These are phyloP conservation scores for Melitaea athalia DNA, from an alignment of 2,888 invertebrate genomes.

Conservation along the genomic window DNA sequence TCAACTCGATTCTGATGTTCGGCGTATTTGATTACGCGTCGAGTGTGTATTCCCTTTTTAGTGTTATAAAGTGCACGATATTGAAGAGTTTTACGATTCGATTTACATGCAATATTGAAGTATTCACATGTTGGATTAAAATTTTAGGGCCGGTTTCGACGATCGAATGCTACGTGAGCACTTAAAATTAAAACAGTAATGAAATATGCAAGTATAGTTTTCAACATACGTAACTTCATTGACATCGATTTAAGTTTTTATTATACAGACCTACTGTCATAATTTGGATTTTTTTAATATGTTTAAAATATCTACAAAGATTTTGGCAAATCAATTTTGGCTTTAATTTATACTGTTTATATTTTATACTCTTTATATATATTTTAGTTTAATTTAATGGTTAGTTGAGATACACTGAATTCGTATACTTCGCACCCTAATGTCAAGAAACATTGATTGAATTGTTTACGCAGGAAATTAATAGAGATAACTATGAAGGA, in stretches of 20 bases:
- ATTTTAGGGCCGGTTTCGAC: conserved; percentile 45
- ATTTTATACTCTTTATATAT: background rate
- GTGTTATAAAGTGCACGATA: conserved; percentile 68
- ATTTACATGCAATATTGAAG: conserved; percentile 74
- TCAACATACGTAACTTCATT: background rate
- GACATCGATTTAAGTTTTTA: background rate
- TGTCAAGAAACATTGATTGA: conserved; percentile 49
- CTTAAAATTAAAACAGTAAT: conserved; percentile 19
- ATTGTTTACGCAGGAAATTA: conserved; percentile 66
- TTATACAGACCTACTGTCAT: background rate
- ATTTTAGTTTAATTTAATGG: conserved; percentile 3
- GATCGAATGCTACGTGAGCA: conserved; percentile 14
- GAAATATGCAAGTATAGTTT: conserved; percentile 7
- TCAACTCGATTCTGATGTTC: conserved; percentile 69
- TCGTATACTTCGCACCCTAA: conserved; percentile 31
- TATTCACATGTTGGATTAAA: conserved; percentile 63
- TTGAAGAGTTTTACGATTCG: conserved; percentile 69
- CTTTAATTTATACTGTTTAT: background rate
- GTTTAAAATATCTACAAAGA: background rate
- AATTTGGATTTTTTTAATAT: background rate
- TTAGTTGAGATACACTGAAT: conserved; percentile 22
- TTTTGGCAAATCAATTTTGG: background rate
- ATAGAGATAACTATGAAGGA: conserved; percentile 58
- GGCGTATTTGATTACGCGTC: conserved; percentile 75
- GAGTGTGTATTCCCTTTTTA: conserved; percentile 69